Conservation (phyloP, 2,797 vertebrate genomes). For the Microtus agrestis region DNA sequence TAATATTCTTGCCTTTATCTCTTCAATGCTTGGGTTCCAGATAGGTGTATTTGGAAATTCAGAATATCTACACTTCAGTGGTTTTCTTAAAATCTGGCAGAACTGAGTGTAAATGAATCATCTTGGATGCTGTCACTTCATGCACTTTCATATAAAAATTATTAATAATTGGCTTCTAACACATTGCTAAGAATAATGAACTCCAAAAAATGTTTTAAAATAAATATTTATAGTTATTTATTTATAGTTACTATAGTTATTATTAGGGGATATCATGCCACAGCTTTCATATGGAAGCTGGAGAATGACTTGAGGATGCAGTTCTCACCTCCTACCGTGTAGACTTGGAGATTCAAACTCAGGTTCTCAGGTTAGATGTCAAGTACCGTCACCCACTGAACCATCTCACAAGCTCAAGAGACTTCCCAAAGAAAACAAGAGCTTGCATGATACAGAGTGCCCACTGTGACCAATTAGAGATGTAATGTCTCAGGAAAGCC, state of each 20-base stretch:
- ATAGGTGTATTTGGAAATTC: not conserved
- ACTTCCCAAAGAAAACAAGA: not conserved
- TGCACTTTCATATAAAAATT: constrained; percentile 19
- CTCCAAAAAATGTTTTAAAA: not conserved
- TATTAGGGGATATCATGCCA: not conserved
- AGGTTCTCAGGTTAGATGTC: not conserved
- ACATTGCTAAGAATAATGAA: constrained; percentile 12
- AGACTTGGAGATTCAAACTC: not conserved
- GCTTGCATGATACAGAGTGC: not conserved
- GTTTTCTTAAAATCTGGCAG: constrained; percentile 17
- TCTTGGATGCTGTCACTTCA: not conserved
- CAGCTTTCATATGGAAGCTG: no score
- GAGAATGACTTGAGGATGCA: not conserved
- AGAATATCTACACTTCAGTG: not conserved
- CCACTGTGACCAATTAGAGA: not conserved
- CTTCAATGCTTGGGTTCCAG: not conserved
- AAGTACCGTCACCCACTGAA: not conserved
- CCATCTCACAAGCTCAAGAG: not conserved
- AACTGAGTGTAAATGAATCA: not conserved
- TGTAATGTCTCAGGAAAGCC: not conserved
- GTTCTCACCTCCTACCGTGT: not conserved
- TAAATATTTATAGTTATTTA: not conserved
- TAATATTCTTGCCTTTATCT: not conserved
- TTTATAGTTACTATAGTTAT: not conserved
- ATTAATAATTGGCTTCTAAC: not conserved